These are phyloP conservation scores for Microctonus brassicae DNA, from an alignment of 2,888 invertebrate species.

Conservation along the genomic window DNA sequence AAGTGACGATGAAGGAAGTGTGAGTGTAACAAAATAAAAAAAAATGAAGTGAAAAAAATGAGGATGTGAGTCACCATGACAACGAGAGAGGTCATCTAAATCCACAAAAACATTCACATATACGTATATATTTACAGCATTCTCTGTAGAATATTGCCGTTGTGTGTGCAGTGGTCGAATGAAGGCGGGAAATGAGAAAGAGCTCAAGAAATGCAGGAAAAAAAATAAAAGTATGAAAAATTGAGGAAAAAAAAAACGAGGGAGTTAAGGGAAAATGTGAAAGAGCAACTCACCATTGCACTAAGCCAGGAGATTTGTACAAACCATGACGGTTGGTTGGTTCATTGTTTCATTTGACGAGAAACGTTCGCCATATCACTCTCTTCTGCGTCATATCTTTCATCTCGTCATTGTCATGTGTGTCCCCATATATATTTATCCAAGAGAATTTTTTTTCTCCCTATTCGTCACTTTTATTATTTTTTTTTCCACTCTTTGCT, in stretches of 20 bases:
- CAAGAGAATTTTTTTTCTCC: not conserved
- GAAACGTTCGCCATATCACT: conserved; percentile 33
- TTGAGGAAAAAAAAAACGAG: conserved; percentile 13
- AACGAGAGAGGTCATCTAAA: conserved; percentile 61
- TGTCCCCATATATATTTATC: not conserved
- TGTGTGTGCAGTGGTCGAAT: not conserved
- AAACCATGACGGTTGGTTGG: conserved; percentile 64
- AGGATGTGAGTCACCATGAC: conserved; percentile 57
- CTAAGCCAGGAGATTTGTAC: conserved; percentile 65
- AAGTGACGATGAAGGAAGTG: not conserved
- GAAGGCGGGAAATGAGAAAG: not conserved
- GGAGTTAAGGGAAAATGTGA: conserved; percentile 9
- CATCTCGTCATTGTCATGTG: not conserved
- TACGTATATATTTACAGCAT: conserved; percentile 12
- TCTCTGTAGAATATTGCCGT: conserved; percentile 7
- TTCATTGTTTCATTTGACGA: conserved; percentile 66
- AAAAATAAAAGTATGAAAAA: not conserved
- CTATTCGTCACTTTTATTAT: not conserved
- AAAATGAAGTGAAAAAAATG: conserved; percentile 14
- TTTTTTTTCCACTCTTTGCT: too few relatives aligned
- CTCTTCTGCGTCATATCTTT: conserved; percentile 24
- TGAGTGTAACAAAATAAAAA: not conserved
- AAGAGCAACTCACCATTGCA: conserved; percentile 30
- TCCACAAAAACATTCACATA: conserved; percentile 50
- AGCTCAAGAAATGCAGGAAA: conserved; percentile 2